Base-by-base conservation (phyloP, 1,140 invertebrate genomes). In the Philaenus spumarius region DNA sequence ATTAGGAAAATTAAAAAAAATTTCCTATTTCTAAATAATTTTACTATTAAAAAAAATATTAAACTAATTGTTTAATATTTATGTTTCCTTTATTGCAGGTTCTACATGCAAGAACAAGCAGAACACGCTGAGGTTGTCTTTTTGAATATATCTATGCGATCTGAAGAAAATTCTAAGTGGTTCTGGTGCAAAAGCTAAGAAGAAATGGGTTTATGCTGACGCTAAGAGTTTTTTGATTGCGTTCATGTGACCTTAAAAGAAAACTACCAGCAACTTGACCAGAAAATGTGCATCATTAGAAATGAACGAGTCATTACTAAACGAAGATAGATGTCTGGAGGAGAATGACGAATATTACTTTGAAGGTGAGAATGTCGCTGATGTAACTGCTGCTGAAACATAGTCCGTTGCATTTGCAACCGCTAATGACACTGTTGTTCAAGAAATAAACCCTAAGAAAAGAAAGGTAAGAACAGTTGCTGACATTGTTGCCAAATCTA, bases 191-290 rank as follows among this genome's bases (percentile, higher is more conserved):
- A 58, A 40, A 23, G n/a, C n/a, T n/a, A 39, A 40, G 20, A 58
- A 58, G 37, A 58, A 58, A 22, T 58, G 55, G 55, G 7, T 39
- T 23, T 58, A 48, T 17, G 46, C 45, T 43, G 34, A 48, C 23
- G 55, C 55, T n/a, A 58, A 48, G 55, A 47, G 43, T 19, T 58
- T 58, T 58, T 48, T 58, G 15, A 2, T 22, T 35, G 35, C 45
- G 19, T 50, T 39, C 23, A 39, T 47, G 24, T 14, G 24, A 42
- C 43, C 43, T 15, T 35, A 26, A 39, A 58, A 37, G 48, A 55
- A 23, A 39, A 58, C 37, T 1, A 48, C 22, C 12, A 58, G 55
- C 30, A 51, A 51, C 24, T 17, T 51, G 23, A 34, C 2, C 15
- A 24, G 23, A n/a, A 51, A 4, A 17, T 9, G 26, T 34, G 26